Percentiles rank a stretch among this genome's conserved stretches.
Evolutionary conservation across 2,888 invertebrate genomes (phyloP).

Genomic region (Mythimna ferrago): DNA sequence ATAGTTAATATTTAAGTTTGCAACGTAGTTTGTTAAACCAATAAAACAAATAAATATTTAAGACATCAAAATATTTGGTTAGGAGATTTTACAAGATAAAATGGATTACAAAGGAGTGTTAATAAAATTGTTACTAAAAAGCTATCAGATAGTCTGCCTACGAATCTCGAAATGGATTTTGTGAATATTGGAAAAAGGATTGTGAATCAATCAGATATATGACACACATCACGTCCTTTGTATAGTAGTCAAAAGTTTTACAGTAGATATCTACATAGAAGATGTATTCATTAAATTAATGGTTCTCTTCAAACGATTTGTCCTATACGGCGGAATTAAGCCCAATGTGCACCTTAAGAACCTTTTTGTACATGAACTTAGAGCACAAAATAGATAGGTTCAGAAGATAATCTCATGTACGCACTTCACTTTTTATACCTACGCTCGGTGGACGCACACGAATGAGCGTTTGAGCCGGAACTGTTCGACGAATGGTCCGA

Average conservation of each 20-base stretch:
- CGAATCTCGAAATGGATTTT: conserved; percentile 8
- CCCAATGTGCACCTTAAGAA: conserved; percentile 43
- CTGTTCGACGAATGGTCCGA: too few relatives aligned
- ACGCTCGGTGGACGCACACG: too few relatives aligned
- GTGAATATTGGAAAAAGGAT: conserved; percentile 23
- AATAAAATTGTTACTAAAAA: conserved; percentile 14
- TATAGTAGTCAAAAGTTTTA: conserved; percentile 6
- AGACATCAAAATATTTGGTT: not conserved
- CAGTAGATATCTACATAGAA: not conserved
- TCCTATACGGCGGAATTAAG: conserved; percentile 42
- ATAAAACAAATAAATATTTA: not conserved
- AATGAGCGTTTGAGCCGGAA: too few relatives aligned
- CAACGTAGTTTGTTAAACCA: too few relatives aligned
- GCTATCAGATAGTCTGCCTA: not conserved
- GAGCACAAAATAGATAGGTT: too few relatives aligned
- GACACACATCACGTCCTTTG: not conserved
- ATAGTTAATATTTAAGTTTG: too few relatives aligned
- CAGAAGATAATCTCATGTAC: too few relatives aligned
- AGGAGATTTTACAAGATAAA: conserved; percentile 8
- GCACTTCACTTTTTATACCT: too few relatives aligned
- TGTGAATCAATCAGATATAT: conserved; percentile 16
- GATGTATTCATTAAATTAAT: conserved; percentile 42
- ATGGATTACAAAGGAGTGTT: conserved; percentile 3
- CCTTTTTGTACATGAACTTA: conserved; percentile 23
- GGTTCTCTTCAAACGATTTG: conserved; percentile 23